Evolutionary conservation across 2,113 vertebrate species (phyloP).

Genomic region (Phodopus roborovskii): DNA sequence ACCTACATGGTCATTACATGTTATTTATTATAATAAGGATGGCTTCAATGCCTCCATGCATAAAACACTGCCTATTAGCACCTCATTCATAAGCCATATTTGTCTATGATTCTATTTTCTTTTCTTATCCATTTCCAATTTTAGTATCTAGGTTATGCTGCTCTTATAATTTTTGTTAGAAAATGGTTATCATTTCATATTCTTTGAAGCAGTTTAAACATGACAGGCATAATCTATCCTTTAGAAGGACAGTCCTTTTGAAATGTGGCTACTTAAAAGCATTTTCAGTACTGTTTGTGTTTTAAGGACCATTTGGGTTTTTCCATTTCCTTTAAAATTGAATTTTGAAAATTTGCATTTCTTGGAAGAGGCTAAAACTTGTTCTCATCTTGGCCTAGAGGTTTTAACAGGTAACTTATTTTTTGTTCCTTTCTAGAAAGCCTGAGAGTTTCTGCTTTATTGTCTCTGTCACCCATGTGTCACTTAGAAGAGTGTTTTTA

Average conservation of each 20-base stretch:
- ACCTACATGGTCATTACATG: not conserved
- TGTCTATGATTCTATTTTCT: not conserved
- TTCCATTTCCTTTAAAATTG: slow-evolving; percentile 46
- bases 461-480: not conserved
- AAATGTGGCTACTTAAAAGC: not conserved
- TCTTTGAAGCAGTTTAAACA: not conserved
- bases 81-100: not conserved
- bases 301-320: slow-evolving; percentile 1
- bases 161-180: slow-evolving; percentile 25
- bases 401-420: slow-evolving; percentile 11
- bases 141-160: not conserved
- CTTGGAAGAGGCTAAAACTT: slow-evolving; percentile 6
- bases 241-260: not conserved
- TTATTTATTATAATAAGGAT: not conserved
- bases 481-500: not conserved
- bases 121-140: not conserved
- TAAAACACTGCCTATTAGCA: not conserved
- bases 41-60: slow-evolving; percentile 1
- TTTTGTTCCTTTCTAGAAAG: not conserved
- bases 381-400: not conserved
- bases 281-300: not conserved
- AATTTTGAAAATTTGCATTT: slow-evolving; percentile 17
- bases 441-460: not conserved
- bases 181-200: not conserved
- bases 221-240: not conserved